phyloP scores from a whole-genome alignment of 2,888 invertebrate genomes.

The Luperina testacea region DNA sequence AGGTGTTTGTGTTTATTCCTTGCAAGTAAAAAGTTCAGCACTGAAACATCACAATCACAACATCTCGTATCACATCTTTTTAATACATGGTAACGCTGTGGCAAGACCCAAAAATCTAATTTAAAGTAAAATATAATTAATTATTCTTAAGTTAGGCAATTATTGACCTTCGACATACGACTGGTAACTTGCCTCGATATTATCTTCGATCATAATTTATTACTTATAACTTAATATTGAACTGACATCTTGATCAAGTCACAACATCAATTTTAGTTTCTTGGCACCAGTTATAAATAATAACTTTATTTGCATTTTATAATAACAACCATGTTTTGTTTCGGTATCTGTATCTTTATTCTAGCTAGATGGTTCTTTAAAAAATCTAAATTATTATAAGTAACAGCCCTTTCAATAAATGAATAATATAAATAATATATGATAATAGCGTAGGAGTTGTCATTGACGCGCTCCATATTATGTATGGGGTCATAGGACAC shows the following conservation, averaged over 20 bases:
- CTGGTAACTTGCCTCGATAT: not conserved
- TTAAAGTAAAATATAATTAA: not conserved
- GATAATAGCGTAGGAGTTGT: constrained; percentile 18
- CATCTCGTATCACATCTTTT: not conserved
- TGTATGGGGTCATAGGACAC: constrained; percentile 16
- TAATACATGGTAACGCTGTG: not conserved
- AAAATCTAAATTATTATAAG: constrained; percentile 1
- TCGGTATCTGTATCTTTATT: not conserved
- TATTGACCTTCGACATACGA: constrained; percentile 22
- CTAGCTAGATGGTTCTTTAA: not conserved
- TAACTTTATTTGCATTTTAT: constrained; percentile 6
- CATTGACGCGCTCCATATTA: constrained; percentile 17
- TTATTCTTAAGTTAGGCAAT: constrained; percentile 26
- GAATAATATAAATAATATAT: constrained; percentile 5
- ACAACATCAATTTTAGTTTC: not conserved
- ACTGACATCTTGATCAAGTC: constrained; percentile 12
- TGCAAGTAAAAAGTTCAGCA: not conserved
- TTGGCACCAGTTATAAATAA: not conserved
- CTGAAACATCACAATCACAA: not conserved
- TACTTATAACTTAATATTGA: constrained; percentile 4
- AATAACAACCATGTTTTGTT: not conserved
- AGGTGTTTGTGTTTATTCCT: not conserved
- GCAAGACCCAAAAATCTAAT: not conserved
- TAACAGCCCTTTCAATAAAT: constrained; percentile 19
- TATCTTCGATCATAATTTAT: constrained; percentile 12